Conservation (phyloP, 1,140 invertebrate genomes). For the Drosophila trapezifrons region DNA sequence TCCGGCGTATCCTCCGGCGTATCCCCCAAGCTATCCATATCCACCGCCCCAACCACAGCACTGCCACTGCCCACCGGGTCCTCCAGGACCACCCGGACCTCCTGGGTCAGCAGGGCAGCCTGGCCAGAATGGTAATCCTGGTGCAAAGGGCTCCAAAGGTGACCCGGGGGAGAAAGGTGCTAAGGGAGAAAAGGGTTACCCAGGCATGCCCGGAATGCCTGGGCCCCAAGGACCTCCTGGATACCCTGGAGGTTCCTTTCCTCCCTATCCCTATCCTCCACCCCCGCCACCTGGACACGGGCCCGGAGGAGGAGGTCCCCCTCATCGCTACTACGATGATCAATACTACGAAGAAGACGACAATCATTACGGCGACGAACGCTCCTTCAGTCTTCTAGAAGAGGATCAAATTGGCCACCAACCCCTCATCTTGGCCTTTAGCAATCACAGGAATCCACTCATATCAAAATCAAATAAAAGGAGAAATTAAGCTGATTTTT, state of each 20-base stretch:
- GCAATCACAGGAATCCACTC: constrained; percentile 32
- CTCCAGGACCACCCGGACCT: constrained; percentile 51
- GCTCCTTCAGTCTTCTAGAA: constrained; percentile 13
- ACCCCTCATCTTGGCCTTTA: constrained; percentile 37
- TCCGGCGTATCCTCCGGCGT: constrained; percentile 17
- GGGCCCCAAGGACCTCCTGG: constrained; percentile 67
- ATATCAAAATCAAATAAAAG: constrained; percentile 24
- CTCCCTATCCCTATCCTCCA: constrained; percentile 32
- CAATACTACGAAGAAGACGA: constrained; percentile 22
- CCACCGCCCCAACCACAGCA: constrained; percentile 18
- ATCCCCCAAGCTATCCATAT: constrained; percentile 40
- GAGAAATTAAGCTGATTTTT: constrained; percentile 1
- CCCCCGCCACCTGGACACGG: constrained; percentile 47
- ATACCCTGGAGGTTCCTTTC: constrained; percentile 46
- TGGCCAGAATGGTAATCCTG: constrained; percentile 51
- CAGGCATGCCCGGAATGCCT: constrained; percentile 50
- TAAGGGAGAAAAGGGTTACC: constrained; percentile 60
- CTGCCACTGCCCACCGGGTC: constrained; percentile 55
- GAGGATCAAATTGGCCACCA: constrained; percentile 3
- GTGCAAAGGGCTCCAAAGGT: constrained; percentile 53
- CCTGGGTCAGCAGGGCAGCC: constrained; percentile 44
- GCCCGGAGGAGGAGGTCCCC: constrained; percentile 14
- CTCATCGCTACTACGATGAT: constrained; percentile 11
- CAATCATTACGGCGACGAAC: constrained; percentile 17
- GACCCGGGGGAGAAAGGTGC: constrained; percentile 49